Evolutionary conservation across 2,797 vertebrate species (phyloP).

Genomic region (Babyrousa celebensis): DNA sequence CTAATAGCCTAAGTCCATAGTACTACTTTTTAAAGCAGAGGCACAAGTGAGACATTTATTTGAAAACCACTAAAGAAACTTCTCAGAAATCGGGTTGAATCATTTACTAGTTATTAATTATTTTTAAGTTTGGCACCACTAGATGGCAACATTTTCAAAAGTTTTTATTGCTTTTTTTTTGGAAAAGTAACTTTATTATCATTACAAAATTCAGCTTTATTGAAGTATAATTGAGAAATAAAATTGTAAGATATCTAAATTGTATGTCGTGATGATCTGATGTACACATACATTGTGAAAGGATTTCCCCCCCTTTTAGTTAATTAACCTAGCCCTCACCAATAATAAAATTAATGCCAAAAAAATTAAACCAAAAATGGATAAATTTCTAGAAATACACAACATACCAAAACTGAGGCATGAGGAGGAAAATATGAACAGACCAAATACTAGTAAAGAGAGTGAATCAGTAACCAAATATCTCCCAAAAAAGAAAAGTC

Average conservation of each 20-base stretch:
- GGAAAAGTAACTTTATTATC: constrained; percentile 36
- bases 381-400: no score
- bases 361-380: no score
- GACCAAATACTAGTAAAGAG: no score
- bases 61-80: constrained; percentile 23
- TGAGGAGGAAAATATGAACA: no score
- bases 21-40: constrained; percentile 9
- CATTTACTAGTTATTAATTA: background rate
- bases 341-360: no score
- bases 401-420: no score
- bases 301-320: background rate
- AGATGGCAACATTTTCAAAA: constrained; percentile 85
- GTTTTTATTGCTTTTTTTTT: constrained; percentile 48
- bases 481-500: no score
- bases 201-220: background rate
- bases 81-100: constrained; percentile 25
- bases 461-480: no score
- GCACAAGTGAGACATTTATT: constrained; percentile 32
- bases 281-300: background rate
- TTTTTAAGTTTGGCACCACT: constrained; percentile 73
- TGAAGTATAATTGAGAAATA: background rate
- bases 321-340: background rate
- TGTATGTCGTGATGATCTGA: background rate
- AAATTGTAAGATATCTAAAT: background rate
- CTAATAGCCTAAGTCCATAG: background rate